phyloP scores from a whole-genome alignment of 2,797 vertebrate genomes.

The Sebastes diploproa region DNA sequence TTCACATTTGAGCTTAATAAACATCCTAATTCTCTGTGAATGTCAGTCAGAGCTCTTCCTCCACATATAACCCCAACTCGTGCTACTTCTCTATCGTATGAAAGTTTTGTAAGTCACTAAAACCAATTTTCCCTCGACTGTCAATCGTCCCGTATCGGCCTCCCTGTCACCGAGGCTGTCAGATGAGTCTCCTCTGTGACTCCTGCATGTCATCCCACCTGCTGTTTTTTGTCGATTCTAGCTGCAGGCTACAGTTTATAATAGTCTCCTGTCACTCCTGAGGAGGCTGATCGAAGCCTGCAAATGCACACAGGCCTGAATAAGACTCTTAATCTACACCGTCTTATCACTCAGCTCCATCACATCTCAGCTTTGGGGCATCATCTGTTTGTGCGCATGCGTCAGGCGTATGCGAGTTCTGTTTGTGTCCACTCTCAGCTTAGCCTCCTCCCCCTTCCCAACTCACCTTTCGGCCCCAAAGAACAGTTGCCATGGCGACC shows the following conservation, averaged over 20 bases:
- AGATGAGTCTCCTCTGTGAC: conserved; percentile 40
- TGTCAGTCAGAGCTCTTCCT: neutral
- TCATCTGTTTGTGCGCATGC: conserved; percentile 8
- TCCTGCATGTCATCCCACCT: conserved; percentile 25
- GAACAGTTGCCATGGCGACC: conserved; percentile 77
- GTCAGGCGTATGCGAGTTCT: neutral
- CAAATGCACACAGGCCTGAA: conserved; percentile 15
- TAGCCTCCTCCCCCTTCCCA: conserved; percentile 14
- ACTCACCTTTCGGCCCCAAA: conserved; percentile 65
- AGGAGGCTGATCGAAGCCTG: conserved; percentile 16
- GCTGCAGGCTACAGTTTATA: conserved; percentile 43
- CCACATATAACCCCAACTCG: neutral
- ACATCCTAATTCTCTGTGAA: conserved; percentile 1
- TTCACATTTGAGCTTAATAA: neutral
- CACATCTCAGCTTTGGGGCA: conserved; percentile 13
- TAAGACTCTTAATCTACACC: conserved; percentile 25
- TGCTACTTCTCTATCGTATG: neutral
- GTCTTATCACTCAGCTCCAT: conserved; percentile 47
- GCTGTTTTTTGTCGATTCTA: conserved; percentile 35
- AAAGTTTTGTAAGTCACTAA: conserved; percentile 28
- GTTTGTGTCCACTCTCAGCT: conserved; percentile 45
- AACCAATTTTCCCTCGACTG: conserved; percentile 16
- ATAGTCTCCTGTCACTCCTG: conserved; percentile 20
- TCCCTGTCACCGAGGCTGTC: conserved; percentile 27
- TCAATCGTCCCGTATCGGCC: conserved; percentile 29